Conservation (phyloP, 2,113 vertebrate species). For the Bettongia penicillata region DNA sequence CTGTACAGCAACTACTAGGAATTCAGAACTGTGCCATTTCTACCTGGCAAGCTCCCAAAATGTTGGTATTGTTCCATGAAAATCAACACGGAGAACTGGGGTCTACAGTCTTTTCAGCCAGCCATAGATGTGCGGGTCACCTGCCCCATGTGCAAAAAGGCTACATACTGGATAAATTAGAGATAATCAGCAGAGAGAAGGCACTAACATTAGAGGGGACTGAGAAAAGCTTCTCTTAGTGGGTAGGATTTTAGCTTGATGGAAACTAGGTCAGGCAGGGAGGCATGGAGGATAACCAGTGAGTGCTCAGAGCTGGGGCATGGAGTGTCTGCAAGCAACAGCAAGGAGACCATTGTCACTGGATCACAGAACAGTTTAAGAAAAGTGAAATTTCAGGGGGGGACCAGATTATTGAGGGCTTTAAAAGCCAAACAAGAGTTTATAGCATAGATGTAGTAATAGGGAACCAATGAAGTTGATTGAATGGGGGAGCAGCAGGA, state of each 20-base stretch:
- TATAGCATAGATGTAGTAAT: background rate
- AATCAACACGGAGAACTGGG: no score
- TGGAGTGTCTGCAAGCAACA: background rate
- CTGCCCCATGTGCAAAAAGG: background rate
- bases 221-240: background rate
- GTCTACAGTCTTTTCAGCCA: background rate
- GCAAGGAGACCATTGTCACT: background rate
- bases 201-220: background rate
- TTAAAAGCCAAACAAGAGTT: background rate
- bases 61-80: no score
- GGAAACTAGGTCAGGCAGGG: background rate
- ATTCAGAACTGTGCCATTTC: background rate
- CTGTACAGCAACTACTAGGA: background rate
- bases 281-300: background rate
- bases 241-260: background rate
- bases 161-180: background rate
- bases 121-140: no score
- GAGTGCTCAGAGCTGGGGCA: background rate
- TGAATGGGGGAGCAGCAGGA: background rate
- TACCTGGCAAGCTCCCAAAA: background rate
- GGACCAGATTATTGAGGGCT: background rate
- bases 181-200: background rate
- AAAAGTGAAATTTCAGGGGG: background rate
- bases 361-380: background rate
- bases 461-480: background rate